Conservation (phyloP, 92 coral and sea anemone genomes). For the Galaxea fascicularis region DNA sequence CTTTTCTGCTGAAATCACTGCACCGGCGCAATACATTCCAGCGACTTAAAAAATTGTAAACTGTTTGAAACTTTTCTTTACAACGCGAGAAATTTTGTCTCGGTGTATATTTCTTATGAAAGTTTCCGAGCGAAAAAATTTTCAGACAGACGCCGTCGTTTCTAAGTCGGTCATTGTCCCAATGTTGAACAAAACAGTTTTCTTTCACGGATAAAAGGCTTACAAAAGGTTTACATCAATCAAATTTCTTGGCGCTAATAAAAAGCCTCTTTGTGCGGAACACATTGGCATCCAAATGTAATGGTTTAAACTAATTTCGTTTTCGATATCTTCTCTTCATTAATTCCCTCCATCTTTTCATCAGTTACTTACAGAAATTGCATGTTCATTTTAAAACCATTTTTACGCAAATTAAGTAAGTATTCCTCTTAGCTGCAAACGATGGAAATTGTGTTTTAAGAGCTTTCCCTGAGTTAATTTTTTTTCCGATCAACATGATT, state of each 20-base stretch:
- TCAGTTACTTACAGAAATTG: neutral
- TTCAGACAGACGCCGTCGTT: neutral
- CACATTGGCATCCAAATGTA: constrained; percentile 6
- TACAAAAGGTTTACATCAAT: constrained; percentile 14
- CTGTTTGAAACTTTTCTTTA: constrained; percentile 19
- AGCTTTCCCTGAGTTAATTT: constrained; percentile 22
- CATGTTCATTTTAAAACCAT: neutral
- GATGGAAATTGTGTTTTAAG: constrained; percentile 34
- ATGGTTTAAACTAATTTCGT: constrained; percentile 19
- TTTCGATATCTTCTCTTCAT: constrained; percentile 7
- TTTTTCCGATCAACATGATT: neutral
- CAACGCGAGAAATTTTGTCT: neutral
- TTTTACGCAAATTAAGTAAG: neutral
- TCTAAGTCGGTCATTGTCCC: constrained; percentile 31
- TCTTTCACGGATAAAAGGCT: constrained; percentile 27
- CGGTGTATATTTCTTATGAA: neutral
- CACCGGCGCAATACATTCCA: neutral
- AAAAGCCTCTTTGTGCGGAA: neutral
- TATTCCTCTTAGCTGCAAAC: constrained; percentile 11
- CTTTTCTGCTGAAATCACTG: constrained; percentile 15
- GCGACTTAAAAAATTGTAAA: neutral
- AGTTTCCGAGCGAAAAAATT: neutral
- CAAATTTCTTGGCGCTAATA: neutral
- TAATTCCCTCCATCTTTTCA: constrained; percentile 6
- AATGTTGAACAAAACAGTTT: constrained; percentile 40